Base-by-base conservation (phyloP, 1,140 invertebrate genomes). In the Drosophila watanabei region DNA sequence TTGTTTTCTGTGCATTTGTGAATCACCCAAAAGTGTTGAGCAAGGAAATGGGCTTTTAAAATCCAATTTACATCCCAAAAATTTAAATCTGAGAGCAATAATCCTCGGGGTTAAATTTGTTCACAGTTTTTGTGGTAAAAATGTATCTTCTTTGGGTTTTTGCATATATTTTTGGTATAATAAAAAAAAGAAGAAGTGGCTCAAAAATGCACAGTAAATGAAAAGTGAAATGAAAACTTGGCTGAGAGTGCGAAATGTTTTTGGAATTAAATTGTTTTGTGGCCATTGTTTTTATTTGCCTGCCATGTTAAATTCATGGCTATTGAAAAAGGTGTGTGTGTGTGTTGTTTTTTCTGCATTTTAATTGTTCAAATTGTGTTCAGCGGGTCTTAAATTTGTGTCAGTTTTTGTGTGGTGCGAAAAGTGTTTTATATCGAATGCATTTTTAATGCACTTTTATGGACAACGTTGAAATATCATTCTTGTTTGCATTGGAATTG, bases 371-470 rank as follows among this genome's bases (percentile, higher is more conserved):
- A 18, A 48, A 57, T 58, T 70, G 64, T 57, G 69, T 70, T 45
- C 65, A 16, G 30, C 20, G 14, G 69, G 41, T 32, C 28, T 72
- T 71, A 41, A 72, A 75, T 75, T 75, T 52, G 70, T 75, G 70
- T 61, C 70, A 52, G 70, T 73, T 73, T 73, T 73, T 73, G 68
- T 75, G 54, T 73, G 58, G 35, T 24, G 70, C 28, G 45, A 52
- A 70, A 60, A 73, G 54, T 75, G 68, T 75, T 49, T 75, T 75
- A 49, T 75, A 64, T 57, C 14, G 48, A 64, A 75, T 64, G 71
- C 39, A 75, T 60, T 56, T 56, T 72, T 58, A 72, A 49, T 77
- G 56, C 46, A 65, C 35, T 51, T 68, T 78, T 62, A 66, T 78
- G 37, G 46, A 70, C 45, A 33, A 64, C 39, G 43, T 45, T 37